Percentiles rank a stretch among this genome's conserved stretches.
phyloP scores from a whole-genome alignment of 2,113 vertebrate species.

The Isichthys henryi region DNA sequence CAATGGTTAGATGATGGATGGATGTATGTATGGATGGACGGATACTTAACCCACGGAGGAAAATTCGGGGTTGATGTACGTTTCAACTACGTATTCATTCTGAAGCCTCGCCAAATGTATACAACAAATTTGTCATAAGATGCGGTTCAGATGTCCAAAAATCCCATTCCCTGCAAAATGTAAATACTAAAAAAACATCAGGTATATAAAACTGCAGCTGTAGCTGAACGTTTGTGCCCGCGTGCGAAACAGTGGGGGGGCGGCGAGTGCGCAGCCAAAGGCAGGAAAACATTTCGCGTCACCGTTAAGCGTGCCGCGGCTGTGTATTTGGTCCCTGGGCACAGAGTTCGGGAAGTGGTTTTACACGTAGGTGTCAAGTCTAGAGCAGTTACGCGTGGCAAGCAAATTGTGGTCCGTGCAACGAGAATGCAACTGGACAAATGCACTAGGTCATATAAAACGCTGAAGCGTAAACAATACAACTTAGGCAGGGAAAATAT shows the following conservation, averaged over 20 bases:
- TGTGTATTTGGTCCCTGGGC: neutral
- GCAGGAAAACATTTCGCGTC: too few relatives aligned
- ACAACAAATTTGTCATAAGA: neutral
- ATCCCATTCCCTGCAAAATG: neutral
- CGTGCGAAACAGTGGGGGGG: too few relatives aligned
- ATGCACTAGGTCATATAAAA: neutral
- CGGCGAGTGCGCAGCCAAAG: neutral
- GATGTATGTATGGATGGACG: neutral
- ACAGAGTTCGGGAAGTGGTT: neutral
- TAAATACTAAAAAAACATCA: neutral
- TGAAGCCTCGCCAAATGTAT: neutral
- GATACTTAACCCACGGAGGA: neutral
- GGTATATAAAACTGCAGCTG: neutral
- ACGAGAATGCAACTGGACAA: neutral
- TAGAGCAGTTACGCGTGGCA: neutral
- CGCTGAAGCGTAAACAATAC: neutral
- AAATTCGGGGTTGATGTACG: neutral
- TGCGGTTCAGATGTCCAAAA: neutral
- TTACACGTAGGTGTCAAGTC: neutral
- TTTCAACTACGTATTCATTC: neutral
- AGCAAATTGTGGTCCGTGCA: neutral
- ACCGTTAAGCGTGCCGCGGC: neutral
- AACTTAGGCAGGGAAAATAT: neutral
- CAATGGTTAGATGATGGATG: neutral
- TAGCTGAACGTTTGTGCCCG: neutral